Evolutionary conservation across 2,113 vertebrate species (phyloP), one percentile per base, ranked within the genome.

Genomic region (Mormoops blainvillei): DNA sequence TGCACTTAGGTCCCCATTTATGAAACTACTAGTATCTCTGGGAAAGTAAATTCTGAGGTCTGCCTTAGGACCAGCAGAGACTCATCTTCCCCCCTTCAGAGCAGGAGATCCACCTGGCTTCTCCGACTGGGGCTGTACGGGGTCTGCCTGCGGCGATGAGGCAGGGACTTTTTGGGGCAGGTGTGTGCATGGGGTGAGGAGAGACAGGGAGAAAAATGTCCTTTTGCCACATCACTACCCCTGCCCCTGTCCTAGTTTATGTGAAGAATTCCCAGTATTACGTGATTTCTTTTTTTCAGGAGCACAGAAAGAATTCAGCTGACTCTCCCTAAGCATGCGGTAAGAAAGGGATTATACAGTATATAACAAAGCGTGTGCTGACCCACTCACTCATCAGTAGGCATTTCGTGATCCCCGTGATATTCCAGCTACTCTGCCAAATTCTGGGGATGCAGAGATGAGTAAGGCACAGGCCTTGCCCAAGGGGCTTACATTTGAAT

Each of bases 111-210:
- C 19, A 33, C 11, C n/a, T 24, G 20, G 61, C 22, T 94, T 86
- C 26, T 43, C n/a, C n/a, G 45, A 85, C 0, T 6, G 13, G 4
- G 4, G 18, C 1, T 38, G 15, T 1, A 41, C 4, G 26, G 1
- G 0, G 8, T 7, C 33, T 54, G 89, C 18, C 5, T 50, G 54
- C 6, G 31, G 48, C 50, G 48, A 74, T 4, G 4, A 41, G 70
- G 54, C 6, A 48, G 24, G 16, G 45, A 16, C 7, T 71, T 26
- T 28, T 9, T 18, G n/a, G 45, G 52, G 19, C 22, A 81, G 58
- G 50, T 24, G 22, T 18, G 31, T 18, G 13, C 50, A 3, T 33
- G 41, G 19, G 19, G 19, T 16, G 14, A 11, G 43, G 19, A 52
- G 36, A 48, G 11, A 52, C 38, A 43, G 43, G 85, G 36, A 38